These are phyloP conservation scores for Leptodirus hochenwartii DNA, from an alignment of 2,888 invertebrate species.

Conservation along the genomic window DNA sequence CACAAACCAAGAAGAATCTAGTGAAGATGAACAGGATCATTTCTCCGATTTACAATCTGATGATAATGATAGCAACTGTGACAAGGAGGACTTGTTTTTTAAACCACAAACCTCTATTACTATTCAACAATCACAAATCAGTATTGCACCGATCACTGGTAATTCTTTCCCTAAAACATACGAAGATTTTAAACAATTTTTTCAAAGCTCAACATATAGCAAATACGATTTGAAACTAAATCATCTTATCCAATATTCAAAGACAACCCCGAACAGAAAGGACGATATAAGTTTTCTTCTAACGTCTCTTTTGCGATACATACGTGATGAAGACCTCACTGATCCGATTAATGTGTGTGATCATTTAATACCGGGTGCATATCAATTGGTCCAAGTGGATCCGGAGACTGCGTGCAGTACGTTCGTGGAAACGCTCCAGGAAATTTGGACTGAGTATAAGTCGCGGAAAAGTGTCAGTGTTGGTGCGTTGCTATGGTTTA, in stretches of 20 bases:
- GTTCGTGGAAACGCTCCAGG: conserved; percentile 48
- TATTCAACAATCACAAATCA: no score
- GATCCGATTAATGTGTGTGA: not conserved
- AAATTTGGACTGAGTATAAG: conserved; percentile 47
- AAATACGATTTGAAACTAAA: no score
- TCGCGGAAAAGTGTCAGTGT: conserved; percentile 39
- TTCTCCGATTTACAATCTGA: conserved; percentile 32
- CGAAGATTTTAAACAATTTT: conserved; percentile 32
- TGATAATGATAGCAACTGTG: conserved; percentile 25
- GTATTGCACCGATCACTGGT: conserved; percentile 14
- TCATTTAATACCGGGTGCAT: conserved; percentile 29
- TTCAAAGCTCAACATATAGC: conserved; percentile 35
- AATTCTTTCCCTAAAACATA: no score
- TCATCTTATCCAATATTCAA: no score
- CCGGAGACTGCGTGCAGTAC: conserved; percentile 46
- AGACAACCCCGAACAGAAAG: no score
- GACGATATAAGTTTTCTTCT: no score
- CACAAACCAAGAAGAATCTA: conserved; percentile 16
- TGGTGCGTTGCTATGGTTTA: conserved; percentile 62
- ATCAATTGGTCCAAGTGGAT: conserved; percentile 53
- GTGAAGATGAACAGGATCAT: conserved; percentile 23
- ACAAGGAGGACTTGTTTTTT: conserved; percentile 25
- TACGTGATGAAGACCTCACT: no score
- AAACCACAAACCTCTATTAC: no score
- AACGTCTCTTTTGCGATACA: conserved; percentile 36